Percentiles rank a stretch among this genome's conserved stretches.
Evolutionary conservation across 1,140 invertebrate species (phyloP).

Genomic region (Parasteatoda tepidariorum): DNA sequence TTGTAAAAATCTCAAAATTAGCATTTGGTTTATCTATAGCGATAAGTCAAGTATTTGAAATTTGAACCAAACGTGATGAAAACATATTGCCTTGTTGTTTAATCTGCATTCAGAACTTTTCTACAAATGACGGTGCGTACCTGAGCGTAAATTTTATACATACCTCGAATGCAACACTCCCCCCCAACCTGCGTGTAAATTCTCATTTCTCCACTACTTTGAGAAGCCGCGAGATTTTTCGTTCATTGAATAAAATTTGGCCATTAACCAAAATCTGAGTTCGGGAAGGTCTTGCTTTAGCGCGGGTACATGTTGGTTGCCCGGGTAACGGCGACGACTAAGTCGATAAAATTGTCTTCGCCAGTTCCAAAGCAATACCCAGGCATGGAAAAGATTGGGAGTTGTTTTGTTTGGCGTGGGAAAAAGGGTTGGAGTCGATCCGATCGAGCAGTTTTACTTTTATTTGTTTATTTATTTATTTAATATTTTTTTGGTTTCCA

Average conservation of each 20-base stretch:
- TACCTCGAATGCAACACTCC: too few relatives aligned
- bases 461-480: not conserved
- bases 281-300: not conserved
- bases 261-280: conserved; percentile 30
- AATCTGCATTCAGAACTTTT: too few relatives aligned
- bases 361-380: not conserved
- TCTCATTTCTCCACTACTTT: not conserved
- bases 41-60: too few relatives aligned
- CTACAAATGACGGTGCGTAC: too few relatives aligned
- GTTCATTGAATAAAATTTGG: conserved; percentile 45
- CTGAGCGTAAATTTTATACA: too few relatives aligned
- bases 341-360: conserved; percentile 30
- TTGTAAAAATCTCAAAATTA: too few relatives aligned
- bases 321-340: conserved; percentile 20
- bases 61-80: too few relatives aligned
- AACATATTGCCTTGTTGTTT: too few relatives aligned
- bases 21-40: too few relatives aligned
- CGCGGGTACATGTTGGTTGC: conserved; percentile 29
- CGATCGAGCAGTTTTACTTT: too few relatives aligned
- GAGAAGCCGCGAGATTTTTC: not conserved
- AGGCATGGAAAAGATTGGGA: not conserved
- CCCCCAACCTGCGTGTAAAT: not conserved
- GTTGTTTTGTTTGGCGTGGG: not conserved
- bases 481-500: not conserved
- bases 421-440: not conserved